Evolutionary conservation across 2,888 invertebrate genomes (phyloP).

Genomic region (Epiperipatus broadwayi): DNA sequence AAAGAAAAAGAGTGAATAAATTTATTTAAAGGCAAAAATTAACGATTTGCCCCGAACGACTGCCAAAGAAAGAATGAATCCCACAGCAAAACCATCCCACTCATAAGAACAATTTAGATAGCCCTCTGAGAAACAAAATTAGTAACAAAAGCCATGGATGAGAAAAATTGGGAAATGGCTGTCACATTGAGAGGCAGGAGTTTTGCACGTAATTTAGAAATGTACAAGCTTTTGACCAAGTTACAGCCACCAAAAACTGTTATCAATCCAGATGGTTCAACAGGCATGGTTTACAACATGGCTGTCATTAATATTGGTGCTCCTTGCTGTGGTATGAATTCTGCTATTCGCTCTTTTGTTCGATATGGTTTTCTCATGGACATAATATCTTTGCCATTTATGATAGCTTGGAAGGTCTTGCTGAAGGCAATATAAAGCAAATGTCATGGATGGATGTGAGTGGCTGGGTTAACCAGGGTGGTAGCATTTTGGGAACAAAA

Average conservation of each 20-base stretch:
- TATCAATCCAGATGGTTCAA: constrained; percentile 41
- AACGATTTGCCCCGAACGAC: too few relatives aligned
- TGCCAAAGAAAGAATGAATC: too few relatives aligned
- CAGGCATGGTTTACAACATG: too few relatives aligned
- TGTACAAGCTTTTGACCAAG: constrained; percentile 85
- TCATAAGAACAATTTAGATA: too few relatives aligned
- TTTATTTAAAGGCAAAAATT: too few relatives aligned
- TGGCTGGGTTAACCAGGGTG: constrained; percentile 91
- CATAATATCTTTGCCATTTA: constrained; percentile 81
- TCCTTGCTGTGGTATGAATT: constrained; percentile 98
- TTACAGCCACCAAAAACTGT: constrained; percentile 65
- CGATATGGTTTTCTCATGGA: constrained; percentile 84
- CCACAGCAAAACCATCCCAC: too few relatives aligned
- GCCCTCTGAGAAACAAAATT: constrained; percentile 78
- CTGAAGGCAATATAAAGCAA: constrained; percentile 58
- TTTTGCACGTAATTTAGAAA: constrained; percentile 79
- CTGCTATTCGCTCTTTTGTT: constrained; percentile 91
- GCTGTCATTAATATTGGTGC: constrained; percentile 95
- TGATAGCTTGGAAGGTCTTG: constrained; percentile 84
- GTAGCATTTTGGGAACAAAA: constrained; percentile 88
- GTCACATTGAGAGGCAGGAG: constrained; percentile 80
- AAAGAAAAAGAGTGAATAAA: too few relatives aligned
- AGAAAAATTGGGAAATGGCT: constrained; percentile 80
- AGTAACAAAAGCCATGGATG: constrained; percentile 80
- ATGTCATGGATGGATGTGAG: constrained; percentile 72